Conservation (phyloP, 2,888 invertebrate genomes). For the Dorcus parallelipipedus region DNA sequence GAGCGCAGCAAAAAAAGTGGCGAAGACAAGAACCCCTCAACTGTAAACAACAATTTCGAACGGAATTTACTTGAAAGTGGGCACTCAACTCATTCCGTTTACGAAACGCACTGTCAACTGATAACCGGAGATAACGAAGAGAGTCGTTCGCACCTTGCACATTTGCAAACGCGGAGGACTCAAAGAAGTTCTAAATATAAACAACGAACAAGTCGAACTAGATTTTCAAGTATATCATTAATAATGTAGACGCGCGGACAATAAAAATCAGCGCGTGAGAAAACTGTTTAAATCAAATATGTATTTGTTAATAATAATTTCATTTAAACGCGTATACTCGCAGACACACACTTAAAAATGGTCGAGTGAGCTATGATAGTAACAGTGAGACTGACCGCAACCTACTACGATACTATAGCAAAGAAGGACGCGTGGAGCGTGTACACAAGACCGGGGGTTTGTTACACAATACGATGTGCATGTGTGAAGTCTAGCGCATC, state of each 20-base stretch:
- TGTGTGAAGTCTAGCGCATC: conserved; percentile 20
- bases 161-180: neutral
- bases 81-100: too few relatives aligned
- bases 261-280: neutral
- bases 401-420: conserved; percentile 1
- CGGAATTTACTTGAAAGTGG: too few relatives aligned
- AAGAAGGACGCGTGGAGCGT: too few relatives aligned
- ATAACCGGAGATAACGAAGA: too few relatives aligned
- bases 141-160: too few relatives aligned
- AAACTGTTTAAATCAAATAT: neutral
- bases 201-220: conserved; percentile 46
- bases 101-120: too few relatives aligned
- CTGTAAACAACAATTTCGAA: too few relatives aligned
- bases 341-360: too few relatives aligned
- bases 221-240: conserved; percentile 41
- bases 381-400: neutral
- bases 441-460: conserved; percentile 5
- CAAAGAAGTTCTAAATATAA: conserved; percentile 17
- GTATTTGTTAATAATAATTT: neutral
- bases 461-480: conserved; percentile 1
- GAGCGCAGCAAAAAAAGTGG: too few relatives aligned
- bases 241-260: conserved; percentile 9
- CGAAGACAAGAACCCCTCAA: too few relatives aligned
- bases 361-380: neutral
- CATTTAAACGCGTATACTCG: too few relatives aligned